Percentiles rank a stretch among this genome's conserved stretches.
These are phyloP conservation scores for Drosophila dives DNA, from an alignment of 2,888 invertebrate genomes.

Conservation along the genomic window DNA sequence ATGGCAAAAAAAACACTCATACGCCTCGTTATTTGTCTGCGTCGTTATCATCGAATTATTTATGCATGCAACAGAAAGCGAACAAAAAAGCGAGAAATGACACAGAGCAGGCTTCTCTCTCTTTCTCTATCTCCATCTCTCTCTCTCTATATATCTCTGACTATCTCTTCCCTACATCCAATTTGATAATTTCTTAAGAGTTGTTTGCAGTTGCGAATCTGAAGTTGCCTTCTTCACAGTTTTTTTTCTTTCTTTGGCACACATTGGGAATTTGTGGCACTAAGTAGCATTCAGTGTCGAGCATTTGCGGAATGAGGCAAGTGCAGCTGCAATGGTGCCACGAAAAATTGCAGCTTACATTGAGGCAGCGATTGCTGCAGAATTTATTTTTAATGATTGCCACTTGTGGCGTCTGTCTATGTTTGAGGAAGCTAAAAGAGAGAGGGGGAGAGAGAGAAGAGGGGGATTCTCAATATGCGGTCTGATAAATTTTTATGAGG, in stretches of 20 bases:
- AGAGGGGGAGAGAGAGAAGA: not conserved
- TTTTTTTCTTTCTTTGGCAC: constrained; percentile 30
- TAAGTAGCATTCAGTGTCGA: constrained; percentile 60
- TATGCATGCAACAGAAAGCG: constrained; percentile 70
- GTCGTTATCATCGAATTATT: constrained; percentile 77
- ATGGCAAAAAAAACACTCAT: constrained; percentile 27
- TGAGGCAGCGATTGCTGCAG: constrained; percentile 40
- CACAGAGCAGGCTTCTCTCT: not conserved
- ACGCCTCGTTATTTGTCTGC: constrained; percentile 58
- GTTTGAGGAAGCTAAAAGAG: not conserved
- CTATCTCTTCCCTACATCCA: constrained; percentile 20
- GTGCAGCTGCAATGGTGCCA: constrained; percentile 9
- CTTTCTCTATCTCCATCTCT: constrained; percentile 10
- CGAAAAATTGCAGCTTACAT: constrained; percentile 20
- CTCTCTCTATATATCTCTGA: constrained; percentile 12
- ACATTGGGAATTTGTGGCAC: constrained; percentile 35
- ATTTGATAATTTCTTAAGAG: constrained; percentile 74
- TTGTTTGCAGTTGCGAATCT: constrained; percentile 40
- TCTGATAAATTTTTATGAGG: constrained; percentile 28
- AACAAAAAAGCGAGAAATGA: constrained; percentile 38
- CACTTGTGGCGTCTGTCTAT: constrained; percentile 51
- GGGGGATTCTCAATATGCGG: constrained; percentile 16
- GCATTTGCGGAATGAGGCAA: constrained; percentile 29
- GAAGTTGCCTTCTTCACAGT: constrained; percentile 27
- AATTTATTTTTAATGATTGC: constrained; percentile 61